phyloP scores from a whole-genome alignment of 2,888 invertebrate genomes.

The Tachina grossa region DNA sequence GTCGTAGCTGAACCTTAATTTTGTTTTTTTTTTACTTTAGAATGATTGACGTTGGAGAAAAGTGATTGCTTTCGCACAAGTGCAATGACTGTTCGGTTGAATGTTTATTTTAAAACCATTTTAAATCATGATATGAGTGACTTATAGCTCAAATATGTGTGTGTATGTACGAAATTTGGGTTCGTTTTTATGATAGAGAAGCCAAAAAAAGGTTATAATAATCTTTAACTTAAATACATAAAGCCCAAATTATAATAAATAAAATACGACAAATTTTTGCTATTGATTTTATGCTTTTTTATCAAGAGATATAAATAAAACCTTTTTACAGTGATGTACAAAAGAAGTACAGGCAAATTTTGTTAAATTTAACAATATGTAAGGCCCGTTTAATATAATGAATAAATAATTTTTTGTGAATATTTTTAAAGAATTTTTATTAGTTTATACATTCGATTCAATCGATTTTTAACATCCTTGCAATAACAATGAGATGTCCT shows the following conservation, averaged over 20 bases:
- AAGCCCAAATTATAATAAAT: constrained; percentile 9
- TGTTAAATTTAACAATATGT: too few species aligned
- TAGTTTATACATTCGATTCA: constrained; percentile 1
- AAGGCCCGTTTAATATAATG: too few species aligned
- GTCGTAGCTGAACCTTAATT: not conserved
- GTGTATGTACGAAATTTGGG: not conserved
- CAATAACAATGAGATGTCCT: too few species aligned
- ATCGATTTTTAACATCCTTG: too few species aligned
- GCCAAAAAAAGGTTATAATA: not conserved
- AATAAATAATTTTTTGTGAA: not conserved
- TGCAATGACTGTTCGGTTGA: not conserved
- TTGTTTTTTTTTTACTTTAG: not conserved
- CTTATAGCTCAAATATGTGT: not conserved
- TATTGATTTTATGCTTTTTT: constrained; percentile 15
- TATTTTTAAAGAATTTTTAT: not conserved
- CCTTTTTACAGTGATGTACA: not conserved
- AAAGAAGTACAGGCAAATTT: not conserved
- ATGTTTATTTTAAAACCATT: not conserved
- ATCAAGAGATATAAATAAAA: not conserved
- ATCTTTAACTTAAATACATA: not conserved
- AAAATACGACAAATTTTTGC: constrained; percentile 27
- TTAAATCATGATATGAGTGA: constrained; percentile 15
- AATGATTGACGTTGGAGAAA: not conserved
- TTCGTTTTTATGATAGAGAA: not conserved
- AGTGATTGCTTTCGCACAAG: not conserved